Evolutionary conservation across 2,888 invertebrate species (phyloP).

Genomic region (Agonopterix heracliana): DNA sequence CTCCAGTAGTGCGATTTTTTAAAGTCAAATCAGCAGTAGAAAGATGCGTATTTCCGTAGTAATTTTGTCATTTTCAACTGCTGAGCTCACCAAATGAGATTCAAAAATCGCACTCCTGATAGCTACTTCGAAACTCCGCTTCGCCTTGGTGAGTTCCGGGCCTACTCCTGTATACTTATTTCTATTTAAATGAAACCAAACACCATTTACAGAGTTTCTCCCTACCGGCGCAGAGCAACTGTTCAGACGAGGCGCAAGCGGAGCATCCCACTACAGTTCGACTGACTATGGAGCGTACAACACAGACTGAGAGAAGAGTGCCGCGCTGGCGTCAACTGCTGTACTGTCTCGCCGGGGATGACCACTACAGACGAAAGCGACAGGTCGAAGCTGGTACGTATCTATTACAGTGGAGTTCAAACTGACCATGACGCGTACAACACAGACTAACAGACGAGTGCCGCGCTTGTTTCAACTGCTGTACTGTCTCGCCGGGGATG

Average conservation of each 20-base stretch:
- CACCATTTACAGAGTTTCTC: slow-evolving; percentile 47
- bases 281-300: slow-evolving; percentile 87
- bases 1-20: no score
- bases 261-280: slow-evolving; percentile 49
- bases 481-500: slow-evolving; percentile 87
- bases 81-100: no score
- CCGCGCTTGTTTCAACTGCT: slow-evolving; percentile 88
- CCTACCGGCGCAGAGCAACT: slow-evolving; percentile 38
- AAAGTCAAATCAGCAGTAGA: no score
- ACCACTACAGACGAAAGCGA: slow-evolving; percentile 82
- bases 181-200: no score
- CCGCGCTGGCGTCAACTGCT: slow-evolving; percentile 88
- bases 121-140: no score
- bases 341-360: slow-evolving; percentile 87
- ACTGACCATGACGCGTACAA: slow-evolving; percentile 87
- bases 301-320: slow-evolving; percentile 85
- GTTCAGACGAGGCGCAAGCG: slow-evolving; percentile 28
- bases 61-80: no score
- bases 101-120: no score
- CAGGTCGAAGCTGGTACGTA: slow-evolving; percentile 81
- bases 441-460: slow-evolving; percentile 85
- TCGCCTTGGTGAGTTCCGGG: no score
- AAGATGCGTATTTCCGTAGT: no score
- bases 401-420: slow-evolving; percentile 39
- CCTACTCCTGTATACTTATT: no score